Conservation (phyloP, 2,888 invertebrate species). For the Leptura quadrifasciata region DNA sequence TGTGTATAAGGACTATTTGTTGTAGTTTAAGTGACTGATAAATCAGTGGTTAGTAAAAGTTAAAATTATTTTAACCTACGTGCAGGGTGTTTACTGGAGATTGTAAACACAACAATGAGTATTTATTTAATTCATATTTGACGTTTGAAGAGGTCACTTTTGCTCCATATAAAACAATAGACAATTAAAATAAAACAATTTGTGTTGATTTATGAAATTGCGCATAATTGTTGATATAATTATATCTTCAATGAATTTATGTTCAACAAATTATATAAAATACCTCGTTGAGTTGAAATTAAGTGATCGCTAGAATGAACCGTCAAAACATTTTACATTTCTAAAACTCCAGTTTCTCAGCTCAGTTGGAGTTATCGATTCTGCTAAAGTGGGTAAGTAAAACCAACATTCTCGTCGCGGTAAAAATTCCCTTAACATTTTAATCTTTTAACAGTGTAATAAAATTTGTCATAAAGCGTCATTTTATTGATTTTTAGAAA, state of each 20-base stretch:
- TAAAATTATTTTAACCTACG: too few species aligned
- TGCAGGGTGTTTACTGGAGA: too few species aligned
- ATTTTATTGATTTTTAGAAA: not conserved
- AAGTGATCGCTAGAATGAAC: not conserved
- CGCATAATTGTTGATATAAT: too few species aligned
- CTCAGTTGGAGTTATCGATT: slow-evolving; percentile 21
- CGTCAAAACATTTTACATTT: slow-evolving; percentile 15
- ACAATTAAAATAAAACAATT: too few species aligned
- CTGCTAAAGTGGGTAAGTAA: slow-evolving; percentile 4
- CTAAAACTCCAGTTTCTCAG: slow-evolving; percentile 26
- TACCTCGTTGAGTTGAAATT: slow-evolving; percentile 11
- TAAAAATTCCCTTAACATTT: slow-evolving; percentile 2
- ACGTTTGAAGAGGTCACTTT: too few species aligned
- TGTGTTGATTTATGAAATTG: too few species aligned
- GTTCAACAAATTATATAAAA: slow-evolving; percentile 4
- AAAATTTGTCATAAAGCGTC: not conserved
- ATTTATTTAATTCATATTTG: too few species aligned
- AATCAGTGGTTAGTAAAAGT: too few species aligned
- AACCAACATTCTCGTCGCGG: not conserved
- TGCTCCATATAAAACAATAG: too few species aligned
- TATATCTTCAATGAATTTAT: not conserved
- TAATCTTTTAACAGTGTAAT: slow-evolving; percentile 4
- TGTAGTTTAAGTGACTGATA: too few species aligned
- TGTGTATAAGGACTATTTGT: too few species aligned
- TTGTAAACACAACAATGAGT: too few species aligned